These are phyloP conservation scores for Acromyrmex heyeri DNA, from an alignment of 1,140 invertebrate species.

Conservation along the genomic window DNA sequence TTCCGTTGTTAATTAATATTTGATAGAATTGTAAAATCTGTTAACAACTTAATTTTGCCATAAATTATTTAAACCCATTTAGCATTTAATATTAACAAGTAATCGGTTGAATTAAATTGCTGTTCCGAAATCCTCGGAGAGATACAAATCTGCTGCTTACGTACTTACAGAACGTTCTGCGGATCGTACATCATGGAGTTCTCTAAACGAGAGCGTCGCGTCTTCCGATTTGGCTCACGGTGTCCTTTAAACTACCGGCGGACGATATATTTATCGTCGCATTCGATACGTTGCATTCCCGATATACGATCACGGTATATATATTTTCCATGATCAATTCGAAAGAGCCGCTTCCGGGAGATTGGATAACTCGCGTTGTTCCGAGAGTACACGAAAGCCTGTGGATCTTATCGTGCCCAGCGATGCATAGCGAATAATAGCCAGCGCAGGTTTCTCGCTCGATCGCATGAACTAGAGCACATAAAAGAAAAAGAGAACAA, in stretches of 20 bases:
- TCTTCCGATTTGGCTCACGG: constrained; percentile 50
- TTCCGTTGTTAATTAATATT: neutral
- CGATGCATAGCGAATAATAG: constrained; percentile 71
- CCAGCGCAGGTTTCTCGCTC: constrained; percentile 46
- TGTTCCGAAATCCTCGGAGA: neutral
- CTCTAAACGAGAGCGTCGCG: constrained; percentile 32
- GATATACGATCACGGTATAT: constrained; percentile 32
- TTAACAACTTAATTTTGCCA: neutral
- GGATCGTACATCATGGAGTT: constrained; percentile 37
- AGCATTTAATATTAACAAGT: constrained; percentile 18
- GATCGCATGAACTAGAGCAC: constrained; percentile 57
- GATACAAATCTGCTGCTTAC: constrained; percentile 38
- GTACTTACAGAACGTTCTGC: constrained; percentile 18
- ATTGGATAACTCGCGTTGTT: constrained; percentile 77
- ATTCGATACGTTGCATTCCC: constrained; percentile 49
- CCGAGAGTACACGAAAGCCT: constrained; percentile 58
- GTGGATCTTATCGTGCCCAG: constrained; percentile 67
- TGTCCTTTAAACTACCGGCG: constrained; percentile 39
- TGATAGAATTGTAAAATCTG: neutral
- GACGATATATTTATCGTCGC: constrained; percentile 57
- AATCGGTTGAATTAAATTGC: constrained; percentile 35
- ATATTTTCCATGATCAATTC: constrained; percentile 69
- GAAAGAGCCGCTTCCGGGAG: constrained; percentile 61
- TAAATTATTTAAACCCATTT: neutral
- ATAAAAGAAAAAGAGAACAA: neutral